Base-by-base conservation (phyloP, 2,888 invertebrate genomes). In the Caenorhabditis sp. region DNA sequence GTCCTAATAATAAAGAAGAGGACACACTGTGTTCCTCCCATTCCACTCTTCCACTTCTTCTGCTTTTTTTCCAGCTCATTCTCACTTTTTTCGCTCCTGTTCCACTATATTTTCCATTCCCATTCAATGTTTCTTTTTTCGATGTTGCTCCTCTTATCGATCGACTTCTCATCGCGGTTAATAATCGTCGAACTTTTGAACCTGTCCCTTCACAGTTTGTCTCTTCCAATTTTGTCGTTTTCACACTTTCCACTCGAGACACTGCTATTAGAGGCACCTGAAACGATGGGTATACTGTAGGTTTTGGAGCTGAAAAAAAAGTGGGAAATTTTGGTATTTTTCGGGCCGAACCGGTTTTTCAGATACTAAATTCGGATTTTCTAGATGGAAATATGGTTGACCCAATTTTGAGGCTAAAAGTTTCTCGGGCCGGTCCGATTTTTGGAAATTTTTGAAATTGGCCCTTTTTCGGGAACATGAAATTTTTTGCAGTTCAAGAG, bases 251-350 rank as follows among this genome's bases (percentile, higher is more conserved):
- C 49, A 78, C 80, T 31, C 80, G 69, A 1, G 78, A 78, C 5
- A 82, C 82, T 37, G 80, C 82, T 58, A 82, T 82, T 37, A 79
- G 49, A 0, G 82, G 82, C 0, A 81, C 79, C 72, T 78, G 62
- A 12, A 71, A 61, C 27, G 3, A 17, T 37, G n/a, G 14, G 36
- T 37, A 12, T 37, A n/a, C 12, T 4, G 19, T 21, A 43, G 21
- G 5, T 10, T 58, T 8, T 19, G 5, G 43, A n/a, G n/a, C n/a
- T n/a, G n/a, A n/a, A n/a, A n/a, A n/a, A n/a, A n/a, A n/a, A n/a
- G n/a, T n/a, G n/a, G n/a, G n/a, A n/a, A n/a, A n/a, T n/a, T n/a
- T n/a, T n/a, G n/a, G n/a, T n/a, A n/a, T n/a, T n/a, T 60, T 60
- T 0, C 10, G 10, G 37, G 36, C 36, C 5, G 36, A 36, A 36